Evolutionary conservation across 2,113 vertebrate species (phyloP).

Genomic region (Clupea harengus): DNA sequence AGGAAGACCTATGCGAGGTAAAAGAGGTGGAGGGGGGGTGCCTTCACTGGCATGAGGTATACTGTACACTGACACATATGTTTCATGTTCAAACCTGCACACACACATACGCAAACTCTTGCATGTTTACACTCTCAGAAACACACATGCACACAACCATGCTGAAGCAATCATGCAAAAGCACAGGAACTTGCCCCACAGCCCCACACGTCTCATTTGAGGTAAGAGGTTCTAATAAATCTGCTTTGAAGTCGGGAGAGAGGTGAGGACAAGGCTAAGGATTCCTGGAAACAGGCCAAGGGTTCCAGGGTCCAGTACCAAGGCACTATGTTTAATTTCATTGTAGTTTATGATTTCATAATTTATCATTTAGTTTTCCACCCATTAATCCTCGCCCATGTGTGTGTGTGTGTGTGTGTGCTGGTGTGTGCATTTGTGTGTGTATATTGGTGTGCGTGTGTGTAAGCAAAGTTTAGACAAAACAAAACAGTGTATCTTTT

Average conservation of each 20-base stretch:
- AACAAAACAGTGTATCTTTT: too few species aligned
- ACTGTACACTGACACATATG: too few species aligned
- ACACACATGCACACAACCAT: constrained; percentile 42
- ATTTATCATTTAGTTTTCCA: too few species aligned
- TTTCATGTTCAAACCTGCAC: neutral
- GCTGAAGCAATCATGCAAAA: constrained; percentile 70
- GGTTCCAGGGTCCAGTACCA: too few species aligned
- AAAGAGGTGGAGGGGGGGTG: neutral
- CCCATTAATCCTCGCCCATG: neutral
- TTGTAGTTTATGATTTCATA: too few species aligned
- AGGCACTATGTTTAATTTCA: neutral
- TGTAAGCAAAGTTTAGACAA: neutral
- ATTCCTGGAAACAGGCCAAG: constrained; percentile 69
- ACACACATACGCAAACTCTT: neutral
- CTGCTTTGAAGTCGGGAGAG: constrained; percentile 87
- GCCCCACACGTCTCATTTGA: constrained; percentile 71
- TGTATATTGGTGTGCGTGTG: neutral
- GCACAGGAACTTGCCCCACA: constrained; percentile 48
- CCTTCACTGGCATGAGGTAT: too few species aligned
- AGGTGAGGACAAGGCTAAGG: constrained; percentile 60
- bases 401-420: neutral
- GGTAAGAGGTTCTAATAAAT: constrained; percentile 85
- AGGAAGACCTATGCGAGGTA: constrained; percentile 27
- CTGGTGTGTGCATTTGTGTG: neutral
- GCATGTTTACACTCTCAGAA: neutral